Conservation (phyloP, 1,140 invertebrate species). For the Diplogasteroides magnus region DNA sequence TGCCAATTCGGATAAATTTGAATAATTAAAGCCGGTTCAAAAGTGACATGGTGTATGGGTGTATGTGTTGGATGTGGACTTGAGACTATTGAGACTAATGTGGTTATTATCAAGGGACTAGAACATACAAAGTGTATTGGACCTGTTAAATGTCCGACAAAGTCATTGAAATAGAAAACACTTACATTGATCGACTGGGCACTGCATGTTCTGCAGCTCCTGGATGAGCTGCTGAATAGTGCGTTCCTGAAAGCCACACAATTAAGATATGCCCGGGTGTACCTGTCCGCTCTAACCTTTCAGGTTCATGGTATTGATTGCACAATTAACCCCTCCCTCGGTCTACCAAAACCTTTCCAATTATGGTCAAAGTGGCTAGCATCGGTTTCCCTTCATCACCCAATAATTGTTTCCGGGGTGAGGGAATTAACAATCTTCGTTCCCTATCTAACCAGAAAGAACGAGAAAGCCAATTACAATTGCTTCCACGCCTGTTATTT, state of each 20-base stretch:
- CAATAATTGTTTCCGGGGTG: too few species aligned
- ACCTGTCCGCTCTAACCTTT: too few species aligned
- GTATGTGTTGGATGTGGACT: slow-evolving; percentile 3
- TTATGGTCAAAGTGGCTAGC: not conserved
- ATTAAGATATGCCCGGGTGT: too few species aligned
- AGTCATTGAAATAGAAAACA: not conserved
- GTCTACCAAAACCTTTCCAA: too few species aligned
- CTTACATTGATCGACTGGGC: slow-evolving; percentile 24
- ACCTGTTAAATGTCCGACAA: not conserved
- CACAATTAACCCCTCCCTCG: too few species aligned
- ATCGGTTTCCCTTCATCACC: not conserved
- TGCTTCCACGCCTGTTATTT: too few species aligned
- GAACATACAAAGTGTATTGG: not conserved
- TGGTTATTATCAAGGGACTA: not conserved
- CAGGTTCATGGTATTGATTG: too few species aligned
- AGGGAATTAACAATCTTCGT: too few species aligned
- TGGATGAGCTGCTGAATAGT: slow-evolving; percentile 25
- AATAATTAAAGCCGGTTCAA: not conserved
- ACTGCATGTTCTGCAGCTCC: slow-evolving; percentile 26
- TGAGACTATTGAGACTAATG: not conserved
- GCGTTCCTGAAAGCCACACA: slow-evolving; percentile 35
- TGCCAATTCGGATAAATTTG: too few species aligned
- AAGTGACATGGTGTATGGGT: not conserved
- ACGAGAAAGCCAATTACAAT: too few species aligned
- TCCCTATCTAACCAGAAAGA: too few species aligned